Evolutionary conservation across 2,888 invertebrate genomes (phyloP), one percentile per base, ranked within the genome.

Genomic region (Argyresthia goedartella): DNA sequence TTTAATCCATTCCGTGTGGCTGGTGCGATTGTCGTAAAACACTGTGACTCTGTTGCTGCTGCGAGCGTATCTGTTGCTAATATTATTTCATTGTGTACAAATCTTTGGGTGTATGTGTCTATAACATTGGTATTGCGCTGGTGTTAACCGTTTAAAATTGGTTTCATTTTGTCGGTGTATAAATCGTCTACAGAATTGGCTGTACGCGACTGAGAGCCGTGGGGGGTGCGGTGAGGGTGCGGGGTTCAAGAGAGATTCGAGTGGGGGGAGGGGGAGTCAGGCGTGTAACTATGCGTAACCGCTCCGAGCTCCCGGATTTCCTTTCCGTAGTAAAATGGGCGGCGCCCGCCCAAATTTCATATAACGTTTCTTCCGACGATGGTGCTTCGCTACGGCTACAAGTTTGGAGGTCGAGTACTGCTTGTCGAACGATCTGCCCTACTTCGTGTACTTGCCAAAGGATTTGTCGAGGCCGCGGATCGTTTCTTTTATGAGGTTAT

Each of bases 311-410:
- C 77, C 81, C 85, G 84, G 84, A 81, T 81, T 87, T 87, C 86
- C 86, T 85, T 81, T 82, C 81, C 79, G 81, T 79, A 86, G 82
- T 82, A 82, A 82, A 85, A 81, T 81, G 81, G 81, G 80, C 82
- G 81, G 82, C 81, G 81, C 80, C 76, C 64, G 69, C 76, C 72
- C 73, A 76, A 80, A 81, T 81, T 82, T 81, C 81, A 79, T 25
- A 25, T 77, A 52, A 52, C 51, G 51, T 46, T 52, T 45, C 67
- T 61, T 62, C 64, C 53, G 53, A 50, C 39, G 41, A 25, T 34
- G 42, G 77, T 70, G 72, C 76, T 70, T 55, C 71, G 76, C 77
- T 71, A 69, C 72, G 64, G 71, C 73, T 69, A 67, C 67, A 51
- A 35, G 72, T 70, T 70, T 71, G 71, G 78, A 81, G 81, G 80